Conservation (phyloP, 2,113 vertebrate genomes). For the Protobothrops flavoviridis region DNA sequence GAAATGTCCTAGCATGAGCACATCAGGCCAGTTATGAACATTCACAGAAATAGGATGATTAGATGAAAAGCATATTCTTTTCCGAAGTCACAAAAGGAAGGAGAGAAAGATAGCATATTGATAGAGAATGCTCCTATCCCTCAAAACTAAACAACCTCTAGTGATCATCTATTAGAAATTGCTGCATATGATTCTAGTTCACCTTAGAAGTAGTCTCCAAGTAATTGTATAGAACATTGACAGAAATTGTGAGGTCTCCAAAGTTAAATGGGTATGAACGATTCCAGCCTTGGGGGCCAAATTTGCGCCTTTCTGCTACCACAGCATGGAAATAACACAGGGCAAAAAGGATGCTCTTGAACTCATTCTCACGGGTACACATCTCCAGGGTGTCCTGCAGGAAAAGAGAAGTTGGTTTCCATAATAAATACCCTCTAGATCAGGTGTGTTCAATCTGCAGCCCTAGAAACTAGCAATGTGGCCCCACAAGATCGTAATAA, state of each 20-base stretch:
- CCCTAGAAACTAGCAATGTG: not conserved
- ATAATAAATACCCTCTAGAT: fast-evolving
- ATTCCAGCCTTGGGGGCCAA: constrained; percentile 96
- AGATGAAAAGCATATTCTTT: not conserved
- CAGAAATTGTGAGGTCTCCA: constrained; percentile 92
- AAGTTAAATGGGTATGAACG: constrained; percentile 88
- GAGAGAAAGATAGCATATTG: not conserved
- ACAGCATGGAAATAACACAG: constrained; percentile 96
- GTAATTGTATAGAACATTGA: constrained; percentile 90
- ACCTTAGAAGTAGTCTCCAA: constrained; percentile 92
- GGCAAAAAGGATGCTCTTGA: constrained; percentile 90
- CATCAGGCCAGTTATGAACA: not conserved
- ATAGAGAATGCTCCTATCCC: not conserved
- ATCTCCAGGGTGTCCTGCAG: constrained; percentile 90
- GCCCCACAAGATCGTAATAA: not conserved
- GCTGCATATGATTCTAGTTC: not conserved
- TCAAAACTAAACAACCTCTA: not conserved
- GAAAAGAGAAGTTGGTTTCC: not conserved
- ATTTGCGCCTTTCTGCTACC: constrained; percentile 89
- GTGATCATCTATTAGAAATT: not conserved
- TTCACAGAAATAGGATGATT: not conserved
- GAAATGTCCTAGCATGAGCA: not conserved
- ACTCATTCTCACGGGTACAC: constrained; percentile 88
- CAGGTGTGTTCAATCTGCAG: not conserved
- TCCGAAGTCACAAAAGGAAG: not conserved